Base-by-base conservation (phyloP, 2,113 vertebrate species). In the Edolisoma coerulescens region DNA sequence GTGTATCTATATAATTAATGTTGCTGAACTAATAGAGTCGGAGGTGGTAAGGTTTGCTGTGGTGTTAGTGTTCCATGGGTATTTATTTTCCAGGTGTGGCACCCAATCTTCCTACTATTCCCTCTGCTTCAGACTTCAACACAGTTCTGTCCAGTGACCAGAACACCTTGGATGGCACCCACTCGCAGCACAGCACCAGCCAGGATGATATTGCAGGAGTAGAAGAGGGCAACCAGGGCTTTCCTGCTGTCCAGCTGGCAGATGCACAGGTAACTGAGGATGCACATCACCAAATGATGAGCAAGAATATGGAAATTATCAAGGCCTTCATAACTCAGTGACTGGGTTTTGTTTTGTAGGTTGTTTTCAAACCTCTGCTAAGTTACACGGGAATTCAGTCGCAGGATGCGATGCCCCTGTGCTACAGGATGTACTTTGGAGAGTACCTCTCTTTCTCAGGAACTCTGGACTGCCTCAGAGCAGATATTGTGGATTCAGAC, bases 401-500 rank as follows among this genome's bases (percentile, higher is more conserved):
- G 12, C 99, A 99, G 94, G 99, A 99, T 87, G 85, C 98, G 14
- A 96, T 99, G 90, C 99, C 99, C 2, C 98, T 99, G 26, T 99
- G 99, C 96, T 99, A 99, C 95, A 98, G 99, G 94, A 99, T 99
- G 99, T 99, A 99, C 96, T 99, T 99, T 6, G 99, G 99, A 67
- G 99, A 99, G 91, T 98, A 99, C 85, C 97, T 99, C 83, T 99
- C 99, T 12, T 99, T 99, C 95, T 99, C 99, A 33, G 99, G 99
- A 52, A 99, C 99, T 67, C 96, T 99, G 44, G 99, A 99, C 94
- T 99, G 99, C 96, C 98, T 99, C 35, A 95, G 99, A 94, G 99
- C 99, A 47, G 99, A 99, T 94, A 99, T 99, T 50, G 99, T 99
- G 19, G 99, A 99, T 97, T 99, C 99, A 5, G 99, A 99, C 92